phyloP scores from a whole-genome alignment of 2,888 invertebrate species.

The Chrysopilus asiliformis region DNA sequence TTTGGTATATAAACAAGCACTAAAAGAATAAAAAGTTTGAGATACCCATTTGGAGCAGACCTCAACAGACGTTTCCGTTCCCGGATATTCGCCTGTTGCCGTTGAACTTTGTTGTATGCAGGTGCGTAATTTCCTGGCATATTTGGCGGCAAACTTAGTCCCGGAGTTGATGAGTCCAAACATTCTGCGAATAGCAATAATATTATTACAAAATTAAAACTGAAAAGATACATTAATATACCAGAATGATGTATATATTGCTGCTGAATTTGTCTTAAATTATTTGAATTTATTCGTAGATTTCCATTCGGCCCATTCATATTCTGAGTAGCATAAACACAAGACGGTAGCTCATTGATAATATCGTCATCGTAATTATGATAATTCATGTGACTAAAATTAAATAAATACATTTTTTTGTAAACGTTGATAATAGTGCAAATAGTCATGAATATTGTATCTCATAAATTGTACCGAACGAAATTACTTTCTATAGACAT shows the following conservation, averaged over 20 bases:
- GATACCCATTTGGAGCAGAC: slow-evolving; percentile 78
- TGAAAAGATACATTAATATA: slow-evolving; percentile 9
- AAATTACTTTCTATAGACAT: too few relatives aligned
- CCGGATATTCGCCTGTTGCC: slow-evolving; percentile 89
- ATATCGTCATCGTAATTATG: slow-evolving; percentile 40
- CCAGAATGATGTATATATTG: slow-evolving; percentile 35
- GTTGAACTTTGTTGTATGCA: slow-evolving; percentile 68
- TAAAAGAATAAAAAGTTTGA: slow-evolving; percentile 27
- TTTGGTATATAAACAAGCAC: too few relatives aligned
- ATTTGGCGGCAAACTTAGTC: slow-evolving; percentile 19
- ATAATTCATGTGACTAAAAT: slow-evolving; percentile 29
- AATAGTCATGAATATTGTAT: too few relatives aligned
- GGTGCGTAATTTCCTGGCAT: slow-evolving; percentile 16
- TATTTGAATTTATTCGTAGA: slow-evolving; percentile 27
- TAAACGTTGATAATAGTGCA: too few relatives aligned
- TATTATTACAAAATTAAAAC: neutral
- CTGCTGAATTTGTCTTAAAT: slow-evolving; percentile 34
- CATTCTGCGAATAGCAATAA: slow-evolving; percentile 10
- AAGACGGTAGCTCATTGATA: slow-evolving; percentile 63
- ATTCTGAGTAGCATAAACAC: slow-evolving; percentile 56
- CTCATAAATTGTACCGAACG: too few relatives aligned
- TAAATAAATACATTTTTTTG: too few relatives aligned
- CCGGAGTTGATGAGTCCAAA: slow-evolving; percentile 21
- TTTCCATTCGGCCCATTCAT: slow-evolving; percentile 26
- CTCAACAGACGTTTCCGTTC: slow-evolving; percentile 98